These are phyloP conservation scores for Lindbergichthys nudifrons DNA, from an alignment of 2,797 vertebrate species.

Conservation along the genomic window DNA sequence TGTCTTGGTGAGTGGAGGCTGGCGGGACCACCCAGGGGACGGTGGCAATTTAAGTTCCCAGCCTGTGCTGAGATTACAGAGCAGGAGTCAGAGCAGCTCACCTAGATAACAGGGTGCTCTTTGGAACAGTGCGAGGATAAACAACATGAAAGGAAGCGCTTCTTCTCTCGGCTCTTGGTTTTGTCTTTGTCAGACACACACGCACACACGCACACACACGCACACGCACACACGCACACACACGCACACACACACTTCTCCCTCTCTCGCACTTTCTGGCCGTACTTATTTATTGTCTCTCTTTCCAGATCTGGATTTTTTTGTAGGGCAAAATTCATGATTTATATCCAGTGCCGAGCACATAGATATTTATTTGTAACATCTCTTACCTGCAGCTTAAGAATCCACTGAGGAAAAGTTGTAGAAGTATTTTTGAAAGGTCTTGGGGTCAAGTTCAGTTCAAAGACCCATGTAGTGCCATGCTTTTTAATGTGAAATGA, in stretches of 20 bases:
- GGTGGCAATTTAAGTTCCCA: conserved; percentile 75
- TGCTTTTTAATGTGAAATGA: not conserved
- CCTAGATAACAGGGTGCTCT: conserved; percentile 81
- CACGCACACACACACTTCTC: not conserved
- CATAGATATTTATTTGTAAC: conserved; percentile 34
- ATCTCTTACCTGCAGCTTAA: conserved; percentile 35
- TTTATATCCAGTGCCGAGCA: conserved; percentile 36
- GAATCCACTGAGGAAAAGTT: conserved; percentile 17
- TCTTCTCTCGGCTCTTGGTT: conserved; percentile 32
- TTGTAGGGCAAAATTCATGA: conserved; percentile 29
- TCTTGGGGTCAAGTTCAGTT: conserved; percentile 45
- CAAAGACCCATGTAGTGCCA: not conserved
- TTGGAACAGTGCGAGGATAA: conserved; percentile 69
- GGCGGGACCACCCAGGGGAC: conserved; percentile 77
- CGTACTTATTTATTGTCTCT: conserved; percentile 32
- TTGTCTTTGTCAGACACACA: conserved; percentile 17
- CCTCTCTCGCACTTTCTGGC: conserved; percentile 15
- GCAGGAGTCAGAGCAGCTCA: conserved; percentile 73
- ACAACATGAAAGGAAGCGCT: conserved; percentile 73
- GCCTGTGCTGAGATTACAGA: conserved; percentile 78
- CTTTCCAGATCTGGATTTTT: conserved; percentile 18
- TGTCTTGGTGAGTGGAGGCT: conserved; percentile 90
- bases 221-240: conserved; percentile 9
- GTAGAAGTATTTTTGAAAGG: conserved; percentile 28
- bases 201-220: not conserved